A percentile compares a stretch with the other conserved stretches of the same genome.
Evolutionary conservation across 2,797 vertebrate genomes (phyloP).

Genomic region (Mormyrops attenuatus): DNA sequence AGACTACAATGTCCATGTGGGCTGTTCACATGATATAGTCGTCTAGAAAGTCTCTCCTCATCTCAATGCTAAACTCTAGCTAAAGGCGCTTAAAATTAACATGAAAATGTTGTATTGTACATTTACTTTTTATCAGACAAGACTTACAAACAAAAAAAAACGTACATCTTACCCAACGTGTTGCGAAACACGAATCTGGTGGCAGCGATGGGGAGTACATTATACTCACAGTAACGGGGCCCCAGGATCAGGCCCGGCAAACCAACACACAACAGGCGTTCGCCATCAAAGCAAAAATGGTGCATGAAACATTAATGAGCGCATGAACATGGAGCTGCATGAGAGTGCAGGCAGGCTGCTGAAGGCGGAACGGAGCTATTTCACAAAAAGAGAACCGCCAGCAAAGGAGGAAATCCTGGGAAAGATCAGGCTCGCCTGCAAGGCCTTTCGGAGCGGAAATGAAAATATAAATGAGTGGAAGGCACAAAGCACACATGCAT

Average conservation of each 20-base stretch:
- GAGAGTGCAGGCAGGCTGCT: constrained; percentile 53
- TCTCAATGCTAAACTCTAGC: not conserved
- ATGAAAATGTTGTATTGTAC: not conserved
- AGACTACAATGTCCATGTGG: not conserved
- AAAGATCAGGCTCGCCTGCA: constrained; percentile 45
- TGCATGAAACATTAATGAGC: constrained; percentile 66
- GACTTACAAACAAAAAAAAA: not conserved
- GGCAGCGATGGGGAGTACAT: not conserved
- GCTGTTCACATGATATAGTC: not conserved
- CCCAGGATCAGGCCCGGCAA: constrained; percentile 15
- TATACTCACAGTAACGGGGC: not conserved
- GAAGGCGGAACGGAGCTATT: constrained; percentile 62
- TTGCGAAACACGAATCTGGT: not conserved
- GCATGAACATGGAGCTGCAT: constrained; percentile 42
- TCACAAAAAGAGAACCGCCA: constrained; percentile 54
- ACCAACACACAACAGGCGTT: constrained; percentile 61
- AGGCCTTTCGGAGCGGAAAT: constrained; percentile 41
- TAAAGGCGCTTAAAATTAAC: not conserved
- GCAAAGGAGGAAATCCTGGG: constrained; percentile 52
- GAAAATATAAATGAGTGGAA: not conserved
- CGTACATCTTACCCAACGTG: not conserved
- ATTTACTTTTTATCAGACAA: not conserved
- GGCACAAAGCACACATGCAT: not conserved
- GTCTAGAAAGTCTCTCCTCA: not conserved
- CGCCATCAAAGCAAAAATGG: constrained; percentile 66